Conservation (phyloP, 2,888 invertebrate genomes). For the Clostera curtula region DNA sequence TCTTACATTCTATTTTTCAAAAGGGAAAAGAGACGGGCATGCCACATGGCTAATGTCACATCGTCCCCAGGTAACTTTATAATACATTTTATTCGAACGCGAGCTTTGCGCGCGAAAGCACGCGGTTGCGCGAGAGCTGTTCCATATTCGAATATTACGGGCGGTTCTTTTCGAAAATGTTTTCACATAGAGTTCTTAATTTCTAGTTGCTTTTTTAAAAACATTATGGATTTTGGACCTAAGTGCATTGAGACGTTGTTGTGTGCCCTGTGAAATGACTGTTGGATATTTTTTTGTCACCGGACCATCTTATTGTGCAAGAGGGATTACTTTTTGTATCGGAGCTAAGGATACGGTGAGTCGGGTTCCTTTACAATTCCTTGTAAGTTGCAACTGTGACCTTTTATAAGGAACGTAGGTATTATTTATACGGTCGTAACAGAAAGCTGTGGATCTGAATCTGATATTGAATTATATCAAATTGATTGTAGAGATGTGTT, state of each 20-base stretch:
- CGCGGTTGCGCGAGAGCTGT: conserved; percentile 42
- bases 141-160: conserved; percentile 15
- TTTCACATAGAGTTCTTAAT: conserved; percentile 10
- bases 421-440: neutral
- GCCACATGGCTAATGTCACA: conserved; percentile 50
- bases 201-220: conserved; percentile 19
- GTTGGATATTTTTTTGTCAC: conserved; percentile 43
- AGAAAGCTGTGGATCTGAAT: too few relatives aligned
- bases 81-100: conserved; percentile 61
- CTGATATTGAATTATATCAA: too few relatives aligned
- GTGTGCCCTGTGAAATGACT: conserved; percentile 35
- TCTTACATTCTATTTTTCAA: conserved; percentile 10
- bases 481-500: too few relatives aligned
- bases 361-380: conserved; percentile 35
- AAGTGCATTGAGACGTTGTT: conserved; percentile 32
- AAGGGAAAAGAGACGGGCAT: conserved; percentile 31
- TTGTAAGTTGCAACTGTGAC: conserved; percentile 30
- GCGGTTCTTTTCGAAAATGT: conserved; percentile 32
- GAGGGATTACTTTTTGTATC: conserved; percentile 51
- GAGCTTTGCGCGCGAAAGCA: conserved; percentile 67
- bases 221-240: conserved; percentile 10
- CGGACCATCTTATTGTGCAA: conserved; percentile 47
- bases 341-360: conserved; percentile 53
- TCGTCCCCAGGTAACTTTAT: conserved; percentile 56
- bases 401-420: conserved; percentile 10